Conservation (phyloP, 92 coral and sea anemone species). For the Galaxea fascicularis region DNA sequence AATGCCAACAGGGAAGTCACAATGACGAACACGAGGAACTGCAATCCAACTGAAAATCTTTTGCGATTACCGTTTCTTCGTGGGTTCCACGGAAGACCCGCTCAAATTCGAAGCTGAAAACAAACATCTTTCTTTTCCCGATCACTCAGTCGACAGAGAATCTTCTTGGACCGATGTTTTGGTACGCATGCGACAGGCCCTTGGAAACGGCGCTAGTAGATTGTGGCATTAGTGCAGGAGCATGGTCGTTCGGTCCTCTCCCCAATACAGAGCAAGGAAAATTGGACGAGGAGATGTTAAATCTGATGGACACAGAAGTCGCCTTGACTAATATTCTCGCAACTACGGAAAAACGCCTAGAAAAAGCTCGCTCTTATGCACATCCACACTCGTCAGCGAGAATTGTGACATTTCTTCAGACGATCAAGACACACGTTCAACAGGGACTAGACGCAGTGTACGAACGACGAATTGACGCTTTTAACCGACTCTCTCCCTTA, state of each 20-base stretch:
- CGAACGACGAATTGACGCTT: not conserved
- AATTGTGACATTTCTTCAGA: not conserved
- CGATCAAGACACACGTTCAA: not conserved
- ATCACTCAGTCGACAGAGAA: not conserved
- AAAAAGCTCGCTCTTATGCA: not conserved
- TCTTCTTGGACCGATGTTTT: not conserved
- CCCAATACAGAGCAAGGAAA: not conserved
- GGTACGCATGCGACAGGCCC: not conserved
- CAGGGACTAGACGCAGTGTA: not conserved
- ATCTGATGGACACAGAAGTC: not conserved
- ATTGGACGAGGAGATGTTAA: not conserved
- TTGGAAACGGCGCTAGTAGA: not conserved
- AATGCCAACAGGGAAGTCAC: not conserved
- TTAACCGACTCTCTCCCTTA: not conserved
- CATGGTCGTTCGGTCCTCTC: not conserved
- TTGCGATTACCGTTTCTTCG: not conserved
- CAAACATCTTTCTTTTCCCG: not conserved
- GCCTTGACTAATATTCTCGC: not conserved
- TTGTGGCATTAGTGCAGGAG: conserved; percentile 8
- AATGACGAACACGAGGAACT: not conserved
- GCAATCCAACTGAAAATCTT: not conserved
- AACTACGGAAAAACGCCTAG: not conserved
- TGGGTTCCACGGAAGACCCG: not conserved
- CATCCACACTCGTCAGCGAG: not conserved
- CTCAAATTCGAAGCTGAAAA: not conserved